Conservation (phyloP, 2,113 vertebrate species). For the Xyrauchen texanus region DNA sequence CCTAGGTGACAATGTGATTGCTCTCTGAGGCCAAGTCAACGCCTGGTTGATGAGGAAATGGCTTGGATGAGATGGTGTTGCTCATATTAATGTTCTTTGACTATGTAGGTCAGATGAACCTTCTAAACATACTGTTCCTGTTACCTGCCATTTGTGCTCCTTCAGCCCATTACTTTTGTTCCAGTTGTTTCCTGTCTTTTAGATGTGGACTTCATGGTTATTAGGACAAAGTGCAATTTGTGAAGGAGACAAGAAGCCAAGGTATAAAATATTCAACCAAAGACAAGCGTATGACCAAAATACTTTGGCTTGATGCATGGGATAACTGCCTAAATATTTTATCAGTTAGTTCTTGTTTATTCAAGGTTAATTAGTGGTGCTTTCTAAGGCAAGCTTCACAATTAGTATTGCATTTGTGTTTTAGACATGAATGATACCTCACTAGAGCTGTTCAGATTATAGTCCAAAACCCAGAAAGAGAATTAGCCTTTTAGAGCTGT, state of each 20-base stretch:
- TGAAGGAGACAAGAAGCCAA: conserved; percentile 52
- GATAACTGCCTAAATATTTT: not conserved
- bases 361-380: too few species aligned
- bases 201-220: conserved; percentile 97
- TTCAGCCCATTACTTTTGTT: conserved; percentile 91
- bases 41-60: conserved; percentile 67
- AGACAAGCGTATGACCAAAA: not conserved
- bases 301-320: not conserved
- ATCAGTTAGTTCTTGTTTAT: too few species aligned
- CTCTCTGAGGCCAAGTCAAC: conserved; percentile 96
- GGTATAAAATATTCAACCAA: not conserved
- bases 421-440: too few species aligned
- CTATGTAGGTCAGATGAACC: not conserved
- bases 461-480: too few species aligned
- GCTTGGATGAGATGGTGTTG: not conserved
- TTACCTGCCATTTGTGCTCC: conserved; percentile 96
- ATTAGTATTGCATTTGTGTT: too few species aligned
- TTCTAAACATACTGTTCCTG: conserved; percentile 81
- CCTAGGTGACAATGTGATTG: conserved; percentile 94
- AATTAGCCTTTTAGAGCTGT: too few species aligned
- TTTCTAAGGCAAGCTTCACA: too few species aligned
- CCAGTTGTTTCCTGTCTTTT: conserved; percentile 90
- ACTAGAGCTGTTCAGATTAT: too few species aligned
- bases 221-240: conserved; percentile 97
- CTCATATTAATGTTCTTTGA: not conserved